Evolutionary conservation across 1,140 invertebrate species (phyloP), one percentile per base, ranked within the genome.

Genomic region (Halictus rubicundus): DNA sequence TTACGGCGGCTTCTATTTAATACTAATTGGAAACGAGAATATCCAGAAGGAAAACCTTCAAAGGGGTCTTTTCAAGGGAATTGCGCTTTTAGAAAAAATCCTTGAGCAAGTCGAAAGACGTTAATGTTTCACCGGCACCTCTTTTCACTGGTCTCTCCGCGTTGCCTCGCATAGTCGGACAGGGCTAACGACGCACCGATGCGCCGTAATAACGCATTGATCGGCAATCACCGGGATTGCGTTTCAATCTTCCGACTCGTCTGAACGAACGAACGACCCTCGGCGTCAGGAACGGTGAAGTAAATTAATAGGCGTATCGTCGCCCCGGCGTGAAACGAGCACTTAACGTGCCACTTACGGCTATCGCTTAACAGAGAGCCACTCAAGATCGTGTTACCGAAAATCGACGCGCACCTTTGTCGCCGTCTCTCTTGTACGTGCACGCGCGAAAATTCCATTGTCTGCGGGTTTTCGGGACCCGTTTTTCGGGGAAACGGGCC

Each of bases 331-430:
- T 91, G 91, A 92, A 93, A 93, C 88, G 89, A 92, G 89, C 92
- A 92, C 92, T 93, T 92, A 92, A 89, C 89, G 87, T 82, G 86
- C 85, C 85, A 89, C 89, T 90, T 88, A 89, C 78, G 86, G 88
- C 88, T 92, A 90, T 92, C 91, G 84, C 83, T 91, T 89, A 92
- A 92, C 88, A 88, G 87, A 91, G 86, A 89, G 90, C 92, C 89
- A 93, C 91, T 93, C 88, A 90, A 92, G 92, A 93, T 93, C 91
- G 84, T 86, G 88, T 93, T 93, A 93, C 92, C 85, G 91, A 92
- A 92, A 92, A 92, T 93, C 90, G 90, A 93, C 54, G 89, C 72
- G 57, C 85, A 88, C 84, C 77, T 87, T 87, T 90, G 82, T 89
- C 65, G 74, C 65, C 32, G 32, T 32, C 32, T 32, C 32, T 32